phyloP scores from a whole-genome alignment of 2,888 invertebrate genomes.

The Leptinotarsa juncta region DNA sequence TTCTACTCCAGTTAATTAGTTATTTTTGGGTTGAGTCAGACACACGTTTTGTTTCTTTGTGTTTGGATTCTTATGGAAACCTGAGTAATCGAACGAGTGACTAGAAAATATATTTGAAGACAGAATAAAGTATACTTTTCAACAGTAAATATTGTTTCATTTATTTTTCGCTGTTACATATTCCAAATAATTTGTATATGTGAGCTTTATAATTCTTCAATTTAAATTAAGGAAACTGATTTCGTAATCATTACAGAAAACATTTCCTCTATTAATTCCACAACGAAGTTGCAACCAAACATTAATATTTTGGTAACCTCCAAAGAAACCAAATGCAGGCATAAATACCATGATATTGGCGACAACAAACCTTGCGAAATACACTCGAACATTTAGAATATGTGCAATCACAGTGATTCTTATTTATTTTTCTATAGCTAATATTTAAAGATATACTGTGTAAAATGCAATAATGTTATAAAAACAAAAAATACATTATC shows the following conservation, averaged over 20 bases:
- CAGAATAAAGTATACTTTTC: no score
- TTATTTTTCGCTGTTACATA: no score
- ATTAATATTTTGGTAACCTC: not conserved
- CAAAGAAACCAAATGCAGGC: not conserved
- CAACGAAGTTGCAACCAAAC: not conserved
- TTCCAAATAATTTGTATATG: no score
- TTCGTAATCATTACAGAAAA: not conserved
- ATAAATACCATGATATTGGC: not conserved
- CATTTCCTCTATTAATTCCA: not conserved
- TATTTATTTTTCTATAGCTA: conserved; percentile 1
- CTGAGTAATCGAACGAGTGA: no score
- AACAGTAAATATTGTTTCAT: no score
- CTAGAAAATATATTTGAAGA: no score
- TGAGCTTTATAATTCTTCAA: no score
- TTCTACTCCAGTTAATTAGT: no score
- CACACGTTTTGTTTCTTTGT: no score
- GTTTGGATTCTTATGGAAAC: no score
- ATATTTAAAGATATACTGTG: not conserved
- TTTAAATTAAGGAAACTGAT: no score
- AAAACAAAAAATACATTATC: conserved; percentile 24
- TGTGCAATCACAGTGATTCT: not conserved
- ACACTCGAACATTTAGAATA: not conserved
- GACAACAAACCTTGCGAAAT: not conserved
- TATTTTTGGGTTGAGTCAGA: no score
- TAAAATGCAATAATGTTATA: conserved; percentile 7